Base-by-base conservation (phyloP, 2,113 vertebrate genomes). In the Semnornis frantzii region DNA sequence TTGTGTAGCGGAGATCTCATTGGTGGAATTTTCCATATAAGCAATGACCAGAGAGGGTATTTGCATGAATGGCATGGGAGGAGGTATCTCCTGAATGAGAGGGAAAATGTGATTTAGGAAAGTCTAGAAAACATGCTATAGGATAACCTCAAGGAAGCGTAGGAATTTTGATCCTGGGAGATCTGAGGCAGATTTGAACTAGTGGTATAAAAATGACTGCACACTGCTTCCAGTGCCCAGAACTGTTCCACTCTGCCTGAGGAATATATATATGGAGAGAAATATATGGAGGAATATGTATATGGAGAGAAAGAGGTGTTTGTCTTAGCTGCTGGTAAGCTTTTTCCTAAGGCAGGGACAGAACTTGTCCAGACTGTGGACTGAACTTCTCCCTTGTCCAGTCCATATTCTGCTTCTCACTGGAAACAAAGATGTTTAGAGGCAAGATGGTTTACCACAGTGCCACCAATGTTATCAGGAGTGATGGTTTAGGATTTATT, bases 401-500 rank as follows among this genome's bases (percentile, higher is more conserved):
- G 69, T 75, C 73, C 39, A 7, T 85, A 70, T 85, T 86, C 60
- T 3, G 0, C 39, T 88, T 84, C 50, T 64, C n/a, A 74, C 16
- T 93, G 48, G 57, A 86, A 94, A 76, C 39, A 52, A 77, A 82
- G 37, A 60, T 93, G 68, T 94, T 94, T 96, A 59, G 12, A 65
- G 25, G 77, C 1, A 0, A 30, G 31, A 52, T 80, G 70, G 79
- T 62, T 93, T 92, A 78, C 82, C 73, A 85, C 71, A 82, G 46
- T 95, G 52, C 34, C n/a, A 42, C 63, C 80, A 89, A 84, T 92
- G 37, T 65, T 85, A 89, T 85, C 63, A 69, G 87, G 75, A 77
- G 82, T 37, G 73, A 93, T 90, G 90, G 93, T 94, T 93, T 96
- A 94, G 34, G n/a, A 82, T 88, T 95, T 96, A 89, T 87, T 95